Base-by-base conservation (phyloP, 2,888 invertebrate genomes). In the Teleogryllus oceanicus region DNA sequence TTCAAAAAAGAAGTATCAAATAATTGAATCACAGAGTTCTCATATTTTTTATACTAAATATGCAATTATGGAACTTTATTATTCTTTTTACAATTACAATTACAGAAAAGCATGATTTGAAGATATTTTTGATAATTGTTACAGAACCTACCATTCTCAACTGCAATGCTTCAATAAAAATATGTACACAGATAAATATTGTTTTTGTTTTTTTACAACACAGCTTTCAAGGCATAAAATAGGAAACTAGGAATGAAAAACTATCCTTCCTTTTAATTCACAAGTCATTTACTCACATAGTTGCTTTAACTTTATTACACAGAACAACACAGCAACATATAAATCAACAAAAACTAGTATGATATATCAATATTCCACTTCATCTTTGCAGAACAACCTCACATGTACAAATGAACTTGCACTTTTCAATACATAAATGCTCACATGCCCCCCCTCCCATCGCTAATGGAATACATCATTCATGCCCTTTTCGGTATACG, bases 271-370 rank as follows among this genome's bases (percentile, higher is more conserved):
- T 62, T 62, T 62, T 18, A 62, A 62, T n/a, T 62, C 62, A 62
- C 13, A 37, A n/a, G n/a, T 62, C n/a, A n/a, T 62, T 62, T 62
- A 62, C 62, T 62, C 62, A 62, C 16, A n/a, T 62, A 62, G 62
- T 62, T n/a, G n/a, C 62, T 62, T n/a, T 18, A 62, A 13, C n/a
- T 62, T 62, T n/a, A 18, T 18, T 62, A 62, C 62, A 62, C n/a
- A 62, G 62, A 62, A 62, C 62, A 62, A 62, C n/a, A 62, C 62
- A 62, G 62, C 62, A 62, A 62, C 62, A 18, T 62, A 62, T 18
- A 62, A 62, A 62, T 62, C 62, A 62, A 62, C 62, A 62, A 62
- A 62, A 37, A 62, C n/a, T 13, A 62, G 62, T 18, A 62, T 8
- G 37, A 62, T 62, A 62, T 62, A 18, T 62, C 13, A 12, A n/a